Base-by-base conservation (phyloP, 2,113 vertebrate species). In the Lota lota region DNA sequence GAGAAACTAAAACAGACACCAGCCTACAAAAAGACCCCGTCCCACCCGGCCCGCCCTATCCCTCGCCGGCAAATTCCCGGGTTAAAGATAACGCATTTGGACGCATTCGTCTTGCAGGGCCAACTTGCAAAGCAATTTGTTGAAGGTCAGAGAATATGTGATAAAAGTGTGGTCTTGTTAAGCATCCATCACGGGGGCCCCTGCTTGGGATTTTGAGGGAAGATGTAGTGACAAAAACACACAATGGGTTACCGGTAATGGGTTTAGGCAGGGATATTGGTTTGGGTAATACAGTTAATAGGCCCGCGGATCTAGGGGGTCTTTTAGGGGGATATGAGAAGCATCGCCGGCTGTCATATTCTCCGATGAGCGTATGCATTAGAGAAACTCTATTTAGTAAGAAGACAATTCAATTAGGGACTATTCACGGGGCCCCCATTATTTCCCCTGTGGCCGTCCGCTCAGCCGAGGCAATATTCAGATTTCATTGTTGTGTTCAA, bases 371-470 rank as follows among this genome's bases (percentile, higher is more conserved):
- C 92, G 93, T 93, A 94, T 94, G 93, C 91, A 90, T 92, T 90
- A 92, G 93, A 93, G 90, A 93, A 92, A 90, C 90, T 94, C 93
- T 93, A 94, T 94, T 96, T 95, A 94, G 91, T 88, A 92, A 92
- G 40, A 89, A 84, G 90, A 94, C 92, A 94, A 96, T 96, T 95
- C 94, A 96, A 95, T 95, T 95, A 96, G 88, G 88, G 91, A 92
- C 91, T 85, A 89, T 93, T 93, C 90, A 90, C 90, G 90, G 86
- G 90, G 90, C 85, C 83, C 66, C 84, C 90, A 86, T 88, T 87
- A 91, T 95, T 90, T 89, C 93, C 28, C 92, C 92, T 82, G 77
- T 61, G 80, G 91, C 92, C 88, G 85, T 82, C 87, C 54, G 82
- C 78, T 86, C 82, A 76, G 40, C 83, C 69, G 81, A 83, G 80